These are phyloP conservation scores for Megamerina dolium DNA, from an alignment of 2,888 invertebrate species.

Conservation along the genomic window DNA sequence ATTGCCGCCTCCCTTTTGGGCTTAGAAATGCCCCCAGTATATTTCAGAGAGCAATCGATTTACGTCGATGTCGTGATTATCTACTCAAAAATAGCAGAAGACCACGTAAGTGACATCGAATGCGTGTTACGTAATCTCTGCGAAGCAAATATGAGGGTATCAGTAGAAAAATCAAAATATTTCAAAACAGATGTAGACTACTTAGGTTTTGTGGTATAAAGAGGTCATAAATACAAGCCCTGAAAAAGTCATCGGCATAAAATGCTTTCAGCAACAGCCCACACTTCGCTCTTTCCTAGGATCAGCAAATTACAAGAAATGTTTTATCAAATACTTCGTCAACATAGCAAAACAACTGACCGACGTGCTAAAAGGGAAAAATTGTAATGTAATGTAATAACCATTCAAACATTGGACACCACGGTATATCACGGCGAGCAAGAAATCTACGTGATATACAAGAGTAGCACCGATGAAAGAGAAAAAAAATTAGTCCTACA, in stretches of 20 bases:
- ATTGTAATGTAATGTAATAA: background rate
- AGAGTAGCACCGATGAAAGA: no score
- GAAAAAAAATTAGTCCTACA: no score
- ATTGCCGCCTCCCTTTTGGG: no score
- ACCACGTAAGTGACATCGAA: background rate
- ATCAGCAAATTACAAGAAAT: background rate
- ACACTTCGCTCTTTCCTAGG: conserved; percentile 2
- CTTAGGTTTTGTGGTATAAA: background rate
- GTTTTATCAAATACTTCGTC: background rate
- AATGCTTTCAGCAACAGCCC: background rate
- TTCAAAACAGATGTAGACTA: conserved; percentile 3
- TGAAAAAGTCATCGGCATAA: background rate
- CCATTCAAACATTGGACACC: no score
- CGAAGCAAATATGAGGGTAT: conserved; percentile 2
- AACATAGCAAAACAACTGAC: conserved; percentile 1
- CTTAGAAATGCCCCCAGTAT: no score
- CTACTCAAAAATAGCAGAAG: background rate
- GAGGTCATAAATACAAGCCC: conserved; percentile 1
- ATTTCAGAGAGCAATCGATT: no score
- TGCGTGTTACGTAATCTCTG: background rate
- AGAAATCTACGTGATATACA: no score
- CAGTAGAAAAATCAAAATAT: conserved; percentile 1
- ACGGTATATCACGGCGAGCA: no score
- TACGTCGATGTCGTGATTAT: background rate
- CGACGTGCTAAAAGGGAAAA: conserved; percentile 1